Conservation (phyloP, 2,797 vertebrate genomes). For the Anolis apletophallus region DNA sequence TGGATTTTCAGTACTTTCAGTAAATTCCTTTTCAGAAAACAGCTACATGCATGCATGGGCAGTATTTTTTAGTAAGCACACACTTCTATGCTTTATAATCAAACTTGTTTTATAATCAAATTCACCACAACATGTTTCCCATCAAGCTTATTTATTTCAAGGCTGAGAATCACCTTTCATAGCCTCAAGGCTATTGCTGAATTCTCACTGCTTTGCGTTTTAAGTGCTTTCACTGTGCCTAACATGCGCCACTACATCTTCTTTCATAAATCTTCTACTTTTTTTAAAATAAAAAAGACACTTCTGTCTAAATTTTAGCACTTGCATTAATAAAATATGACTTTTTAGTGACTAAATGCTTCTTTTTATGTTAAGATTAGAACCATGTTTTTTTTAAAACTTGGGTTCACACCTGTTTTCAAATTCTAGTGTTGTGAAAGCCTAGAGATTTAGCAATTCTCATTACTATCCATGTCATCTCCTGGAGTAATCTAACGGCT, state of each 20-base stretch:
- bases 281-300: neutral
- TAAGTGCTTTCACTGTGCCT: neutral
- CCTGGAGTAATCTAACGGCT: no score
- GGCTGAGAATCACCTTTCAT: neutral
- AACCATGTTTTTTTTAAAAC: neutral
- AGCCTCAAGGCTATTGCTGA: conserved; percentile 5
- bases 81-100: neutral
- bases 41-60: neutral
- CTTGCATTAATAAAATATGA: neutral
- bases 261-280: neutral
- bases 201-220: neutral
- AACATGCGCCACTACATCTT: neutral
- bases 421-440: no score
- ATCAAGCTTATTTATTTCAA: conserved; percentile 12
- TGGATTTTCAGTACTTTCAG: conserved; percentile 25
- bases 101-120: neutral
- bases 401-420: no score
- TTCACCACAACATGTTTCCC: neutral
- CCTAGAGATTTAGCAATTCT: neutral
- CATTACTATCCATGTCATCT: neutral
- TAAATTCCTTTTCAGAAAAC: conserved; percentile 17
- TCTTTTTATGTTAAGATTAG: neutral
- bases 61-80: neutral
- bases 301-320: neutral
- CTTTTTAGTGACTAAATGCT: neutral